Conservation (phyloP, 2,888 invertebrate species). For the Orchesellides sinensis region DNA sequence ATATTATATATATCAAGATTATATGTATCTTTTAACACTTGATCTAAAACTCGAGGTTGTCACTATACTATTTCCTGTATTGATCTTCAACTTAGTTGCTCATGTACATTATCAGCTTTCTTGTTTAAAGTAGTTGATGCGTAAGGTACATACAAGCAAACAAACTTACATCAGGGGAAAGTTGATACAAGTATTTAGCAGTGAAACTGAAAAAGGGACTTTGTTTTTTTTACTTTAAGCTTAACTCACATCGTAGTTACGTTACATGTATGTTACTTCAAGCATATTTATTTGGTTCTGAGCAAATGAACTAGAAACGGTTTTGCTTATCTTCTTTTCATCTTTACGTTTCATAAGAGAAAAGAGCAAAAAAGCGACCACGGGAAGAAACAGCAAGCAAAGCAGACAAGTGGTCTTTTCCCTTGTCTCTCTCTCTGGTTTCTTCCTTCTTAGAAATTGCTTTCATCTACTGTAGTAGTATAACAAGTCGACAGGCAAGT, state of each 20-base stretch:
- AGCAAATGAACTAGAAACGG: slow-evolving; percentile 66
- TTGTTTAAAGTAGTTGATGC: too few species aligned
- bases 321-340: slow-evolving; percentile 59
- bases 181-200: background rate
- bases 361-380: slow-evolving; percentile 21
- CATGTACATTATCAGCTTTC: background rate
- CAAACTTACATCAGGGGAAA: background rate
- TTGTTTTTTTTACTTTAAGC: background rate
- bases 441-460: slow-evolving; percentile 46
- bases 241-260: background rate
- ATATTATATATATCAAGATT: background rate
- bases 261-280: slow-evolving; percentile 29
- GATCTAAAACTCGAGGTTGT: background rate
- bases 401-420: slow-evolving; percentile 47
- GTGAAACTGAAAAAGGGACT: background rate
- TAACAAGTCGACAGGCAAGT: background rate
- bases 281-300: slow-evolving; percentile 61
- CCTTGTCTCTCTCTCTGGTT: slow-evolving; percentile 40
- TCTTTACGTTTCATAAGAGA: slow-evolving; percentile 30
- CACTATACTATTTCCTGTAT: too few species aligned
- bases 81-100: background rate
- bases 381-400: slow-evolving; percentile 35
- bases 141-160: too few species aligned
- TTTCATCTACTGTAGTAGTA: slow-evolving; percentile 26
- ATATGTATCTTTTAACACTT: background rate